Evolutionary conservation across 2,797 vertebrate species (phyloP).

Genomic region (Masticophis lateralis): DNA sequence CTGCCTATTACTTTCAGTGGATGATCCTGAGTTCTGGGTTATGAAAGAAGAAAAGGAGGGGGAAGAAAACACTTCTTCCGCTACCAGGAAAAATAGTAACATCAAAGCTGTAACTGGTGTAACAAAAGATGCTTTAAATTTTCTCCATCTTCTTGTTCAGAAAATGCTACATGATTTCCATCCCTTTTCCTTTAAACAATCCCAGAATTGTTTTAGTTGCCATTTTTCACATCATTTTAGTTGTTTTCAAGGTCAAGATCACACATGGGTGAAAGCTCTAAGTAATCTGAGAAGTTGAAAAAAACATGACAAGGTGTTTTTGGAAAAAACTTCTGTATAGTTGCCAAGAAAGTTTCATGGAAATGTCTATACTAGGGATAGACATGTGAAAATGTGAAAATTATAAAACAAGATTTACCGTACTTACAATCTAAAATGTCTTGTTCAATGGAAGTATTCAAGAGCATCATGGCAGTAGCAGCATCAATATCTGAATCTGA

Average conservation of each 20-base stretch:
- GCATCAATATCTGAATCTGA: constrained; percentile 99
- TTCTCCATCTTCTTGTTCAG: not conserved
- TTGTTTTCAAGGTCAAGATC: not conserved
- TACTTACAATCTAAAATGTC: constrained; percentile 94
- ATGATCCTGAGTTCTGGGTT: not conserved
- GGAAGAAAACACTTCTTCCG: not conserved
- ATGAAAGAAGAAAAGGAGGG: not conserved
- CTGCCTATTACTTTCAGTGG: not conserved
- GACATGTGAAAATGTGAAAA: not conserved
- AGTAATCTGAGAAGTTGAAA: not conserved
- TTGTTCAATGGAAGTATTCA: constrained; percentile 98
- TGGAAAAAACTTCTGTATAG: not conserved
- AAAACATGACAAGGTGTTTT: not conserved
- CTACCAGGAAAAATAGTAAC: not conserved
- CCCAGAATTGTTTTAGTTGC: not conserved
- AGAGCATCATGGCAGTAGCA: constrained; percentile 99
- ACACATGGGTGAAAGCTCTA: not conserved
- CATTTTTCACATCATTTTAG: not conserved
- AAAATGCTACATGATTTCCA: not conserved
- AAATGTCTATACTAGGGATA: not conserved
- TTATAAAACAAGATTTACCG: constrained; percentile 24
- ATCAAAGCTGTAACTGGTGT: not conserved
- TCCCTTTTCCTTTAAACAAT: not conserved
- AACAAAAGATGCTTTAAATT: not conserved
- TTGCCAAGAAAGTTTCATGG: not conserved